Evolutionary conservation across 2,888 invertebrate species (phyloP).

Genomic region (Agrotis ipsilon): DNA sequence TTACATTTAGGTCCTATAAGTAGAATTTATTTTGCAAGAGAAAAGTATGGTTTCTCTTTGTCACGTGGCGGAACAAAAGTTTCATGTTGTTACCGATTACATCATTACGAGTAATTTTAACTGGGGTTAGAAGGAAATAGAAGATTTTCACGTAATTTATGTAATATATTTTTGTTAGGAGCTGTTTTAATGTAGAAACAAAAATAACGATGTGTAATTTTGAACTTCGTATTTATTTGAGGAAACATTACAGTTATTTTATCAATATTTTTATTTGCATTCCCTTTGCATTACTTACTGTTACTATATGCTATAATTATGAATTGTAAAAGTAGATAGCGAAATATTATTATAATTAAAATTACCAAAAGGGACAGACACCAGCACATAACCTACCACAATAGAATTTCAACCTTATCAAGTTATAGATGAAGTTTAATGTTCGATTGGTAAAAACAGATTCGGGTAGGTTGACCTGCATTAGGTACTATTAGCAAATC

Average conservation of each 20-base stretch:
- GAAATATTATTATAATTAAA: no score
- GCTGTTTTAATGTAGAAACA: not conserved
- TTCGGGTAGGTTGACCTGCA: no score
- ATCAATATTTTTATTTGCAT: no score
- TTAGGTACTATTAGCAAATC: not conserved
- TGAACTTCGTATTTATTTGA: not conserved
- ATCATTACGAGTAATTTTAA: slow-evolving; percentile 27
- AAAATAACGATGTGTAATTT: not conserved
- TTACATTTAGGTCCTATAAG: not conserved
- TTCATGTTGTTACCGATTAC: slow-evolving; percentile 27
- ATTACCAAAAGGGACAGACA: no score
- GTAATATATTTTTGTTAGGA: slow-evolving; percentile 9
- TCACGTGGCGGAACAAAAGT: slow-evolving; percentile 29
- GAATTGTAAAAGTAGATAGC: no score
- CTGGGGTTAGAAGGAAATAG: not conserved
- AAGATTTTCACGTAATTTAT: slow-evolving; percentile 22
- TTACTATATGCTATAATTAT: no score
- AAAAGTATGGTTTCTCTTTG: not conserved
- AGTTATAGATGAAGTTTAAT: no score
- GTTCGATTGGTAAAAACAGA: no score
- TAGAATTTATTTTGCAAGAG: slow-evolving; percentile 13
- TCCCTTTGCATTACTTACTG: no score
- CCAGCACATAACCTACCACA: no score
- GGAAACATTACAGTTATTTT: not conserved
- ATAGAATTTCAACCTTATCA: no score